Evolutionary conservation across 2,797 vertebrate genomes (phyloP), one percentile per base, ranked within the genome.

Genomic region (Microchirus variegatus): DNA sequence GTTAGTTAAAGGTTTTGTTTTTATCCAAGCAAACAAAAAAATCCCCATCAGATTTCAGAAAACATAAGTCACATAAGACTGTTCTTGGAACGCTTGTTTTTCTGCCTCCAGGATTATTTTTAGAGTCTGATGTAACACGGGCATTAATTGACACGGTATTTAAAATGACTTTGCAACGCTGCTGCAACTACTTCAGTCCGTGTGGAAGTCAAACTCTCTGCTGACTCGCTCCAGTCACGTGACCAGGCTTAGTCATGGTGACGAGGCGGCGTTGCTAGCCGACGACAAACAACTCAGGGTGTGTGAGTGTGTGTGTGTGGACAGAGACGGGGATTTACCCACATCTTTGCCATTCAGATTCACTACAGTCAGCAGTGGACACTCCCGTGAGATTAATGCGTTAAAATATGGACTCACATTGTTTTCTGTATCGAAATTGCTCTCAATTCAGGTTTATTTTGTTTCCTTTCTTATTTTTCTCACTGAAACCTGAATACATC

Each of bases 191-290:
- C 12, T 14, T 5, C 4, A 13, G 15, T 41, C 45, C 35, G 35
- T 1, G 18, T 22, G 35, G 13, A 71, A 67, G 49, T 36, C 10
- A n/a, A 36, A 67, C 8, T 72, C 83, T 72, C 84, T 66, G 69
- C 51, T 86, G 83, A 89, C 65, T 88, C 40, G 1, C 10, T 3
- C n/a, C 14, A 48, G 67, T 85, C 86, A 89, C 68, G 37, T 87
- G 86, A 83, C 64, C 64, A 0, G 1, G 15, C 13, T 77, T 75
- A 73, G 81, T 80, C 82, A 80, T 89, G 81, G 65, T 80, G 6
- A 86, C 83, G 38, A n/a, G 0, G 36, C 16, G 0, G 9, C 1
- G 82, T 86, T 80, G 71, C 83, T 66, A 71, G 38, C 10, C 41
- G 2, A 84, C 75, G 37, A 38, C 51, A 78, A 84, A 80, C 73